Evolutionary conservation across 2,113 vertebrate species (phyloP).

Genomic region (Nycticebus coucang): DNA sequence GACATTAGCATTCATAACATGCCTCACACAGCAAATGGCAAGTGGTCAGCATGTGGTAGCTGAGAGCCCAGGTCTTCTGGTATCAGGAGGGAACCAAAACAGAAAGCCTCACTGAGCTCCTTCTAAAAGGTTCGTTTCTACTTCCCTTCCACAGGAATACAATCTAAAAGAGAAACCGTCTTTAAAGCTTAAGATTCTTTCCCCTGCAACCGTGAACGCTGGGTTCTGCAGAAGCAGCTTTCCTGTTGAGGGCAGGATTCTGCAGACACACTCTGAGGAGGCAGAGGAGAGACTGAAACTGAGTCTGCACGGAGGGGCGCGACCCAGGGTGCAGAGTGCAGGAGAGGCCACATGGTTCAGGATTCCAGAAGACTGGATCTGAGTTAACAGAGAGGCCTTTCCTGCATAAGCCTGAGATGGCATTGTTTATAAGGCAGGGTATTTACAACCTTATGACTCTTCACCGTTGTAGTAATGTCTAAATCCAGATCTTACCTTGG

Average conservation of each 20-base stretch:
- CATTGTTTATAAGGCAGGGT: neutral
- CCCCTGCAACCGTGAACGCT: neutral
- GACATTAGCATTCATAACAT: neutral
- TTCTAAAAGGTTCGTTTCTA: neutral
- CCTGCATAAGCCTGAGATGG: neutral
- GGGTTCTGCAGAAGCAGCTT: neutral
- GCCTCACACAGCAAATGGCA: neutral
- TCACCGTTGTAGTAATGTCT: neutral
- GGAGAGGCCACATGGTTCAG: neutral
- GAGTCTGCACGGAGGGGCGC: neutral
- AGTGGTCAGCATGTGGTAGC: neutral
- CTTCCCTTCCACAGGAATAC: neutral
- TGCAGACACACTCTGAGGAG: neutral
- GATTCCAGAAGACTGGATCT: neutral
- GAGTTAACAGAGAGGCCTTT: neutral
- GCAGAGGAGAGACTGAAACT: neutral
- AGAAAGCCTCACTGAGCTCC: neutral
- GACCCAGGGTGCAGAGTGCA: neutral
- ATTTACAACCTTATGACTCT: neutral
- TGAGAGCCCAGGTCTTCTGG: neutral
- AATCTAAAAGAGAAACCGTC: neutral
- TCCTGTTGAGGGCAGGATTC: neutral
- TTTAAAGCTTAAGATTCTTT: neutral
- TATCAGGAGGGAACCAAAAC: conserved; percentile 8
- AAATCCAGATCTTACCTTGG: neutral